Evolutionary conservation across 2,888 invertebrate species (phyloP), one percentile per base, ranked within the genome.

Genomic region (Cryptocheilus praepositus): DNA sequence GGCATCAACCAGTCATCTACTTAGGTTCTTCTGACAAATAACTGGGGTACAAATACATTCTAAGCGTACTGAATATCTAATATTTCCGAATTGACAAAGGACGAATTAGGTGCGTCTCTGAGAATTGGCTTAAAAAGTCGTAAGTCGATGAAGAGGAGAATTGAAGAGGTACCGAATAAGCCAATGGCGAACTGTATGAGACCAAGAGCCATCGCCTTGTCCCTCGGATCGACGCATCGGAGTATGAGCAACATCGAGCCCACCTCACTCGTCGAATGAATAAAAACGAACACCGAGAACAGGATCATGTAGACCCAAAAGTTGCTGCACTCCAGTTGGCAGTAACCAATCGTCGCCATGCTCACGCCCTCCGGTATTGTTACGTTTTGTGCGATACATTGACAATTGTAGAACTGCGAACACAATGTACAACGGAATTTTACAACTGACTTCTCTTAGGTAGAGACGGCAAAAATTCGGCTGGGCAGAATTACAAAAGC

Each of bases 121-220:
- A n/a, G n/a, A n/a, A n/a, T n/a, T n/a, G n/a, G n/a, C n/a, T n/a
- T n/a, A n/a, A n/a, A n/a, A n/a, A n/a, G n/a, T n/a, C n/a, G n/a
- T n/a, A n/a, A n/a, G n/a, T n/a, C n/a, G n/a, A n/a, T n/a, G n/a
- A n/a, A n/a, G n/a, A n/a, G 28, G 8, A 55, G 4, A 52, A 60
- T 60, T n/a, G n/a, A n/a, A n/a, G n/a, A 85, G 89, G 89, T 83
- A 90, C 92, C 97, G 89, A 97, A 96, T 77, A 97, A 91, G 66
- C 97, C 97, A 76, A 97, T 96, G 65, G 97, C 96, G 89, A 96
- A 96, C 89, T 96, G 96, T 86, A 97, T 96, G 85, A 97, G 93
- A 28, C 97, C 97, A 89, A 97, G 92, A 70, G 97, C 97, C 96
- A 97, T 96, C 62, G 97, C 96, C 89, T 97, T 97, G 87, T 97